Evolutionary conservation across 2,797 vertebrate species (phyloP), one percentile per base, ranked within the genome.

Genomic region (Merluccius polli): DNA sequence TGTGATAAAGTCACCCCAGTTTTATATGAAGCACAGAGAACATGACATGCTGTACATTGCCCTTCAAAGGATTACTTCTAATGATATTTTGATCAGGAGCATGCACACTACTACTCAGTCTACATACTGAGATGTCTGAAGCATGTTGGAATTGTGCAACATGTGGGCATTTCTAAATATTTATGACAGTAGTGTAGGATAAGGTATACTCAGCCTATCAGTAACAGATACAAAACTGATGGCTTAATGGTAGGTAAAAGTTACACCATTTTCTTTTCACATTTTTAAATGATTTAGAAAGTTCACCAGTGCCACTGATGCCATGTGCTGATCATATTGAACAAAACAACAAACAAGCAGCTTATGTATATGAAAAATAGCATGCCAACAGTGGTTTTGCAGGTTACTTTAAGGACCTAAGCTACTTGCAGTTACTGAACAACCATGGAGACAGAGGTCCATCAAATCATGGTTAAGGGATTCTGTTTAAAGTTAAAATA

Each of bases 161-260:
- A 65, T 65, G 59, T 65, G 7, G 31, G 29, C 67, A 69, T 18
- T 18, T 16, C 67, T 69, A n/a, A 69, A 69, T 69, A 30, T 69
- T 69, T 69, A 32, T 69, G 67, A 69, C 31, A 32, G 31, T 69
- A 13, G 65, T 68, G 12, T 68, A 69, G 8, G 67, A 69, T 69
- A 69, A 69, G 29, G 21, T 69, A 69, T 32, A 69, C 31, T 13
- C 29, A 69, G 29, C 16, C 29, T 69, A 65, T 65, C 59, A 65
- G 29, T 69, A 32, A 13, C 67, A 69, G 16, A 32, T 31, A 69
- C 31, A 30, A 16, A 31, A 69, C 24, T 1, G 29, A 68, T 68
- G 27, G 27, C 24, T 30, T 68, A 16, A 30, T 15, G 31, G 29
- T 5, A 31, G 29, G 27, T 30, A 31, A 31, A 68, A 68, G 65